A percentile compares a stretch with the other conserved stretches of the same genome.
Conservation (phyloP, 1,140 invertebrate genomes). For the Thaumetopoea pityocampa region DNA sequence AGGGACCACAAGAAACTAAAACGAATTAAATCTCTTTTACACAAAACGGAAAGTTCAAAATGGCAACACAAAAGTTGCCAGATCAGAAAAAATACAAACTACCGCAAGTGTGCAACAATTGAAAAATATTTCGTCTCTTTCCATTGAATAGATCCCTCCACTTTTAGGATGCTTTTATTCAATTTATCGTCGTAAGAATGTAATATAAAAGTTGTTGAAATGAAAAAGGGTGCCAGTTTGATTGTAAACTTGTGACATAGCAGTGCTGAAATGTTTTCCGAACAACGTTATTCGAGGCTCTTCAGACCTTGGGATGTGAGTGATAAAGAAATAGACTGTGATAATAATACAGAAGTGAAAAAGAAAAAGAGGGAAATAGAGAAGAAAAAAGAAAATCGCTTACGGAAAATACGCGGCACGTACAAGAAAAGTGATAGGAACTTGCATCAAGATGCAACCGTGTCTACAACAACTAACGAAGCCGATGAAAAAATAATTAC, state of each 20-base stretch:
- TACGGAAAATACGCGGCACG: conserved; percentile 64
- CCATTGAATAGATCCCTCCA: conserved; percentile 69
- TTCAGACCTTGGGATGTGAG: conserved; percentile 72
- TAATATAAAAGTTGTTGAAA: conserved; percentile 72
- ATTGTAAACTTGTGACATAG: conserved; percentile 43
- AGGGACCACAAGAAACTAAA: conserved; percentile 15
- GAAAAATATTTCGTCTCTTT: conserved; percentile 73
- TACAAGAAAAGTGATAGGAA: conserved; percentile 47
- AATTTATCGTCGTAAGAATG: conserved; percentile 74
- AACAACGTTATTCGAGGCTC: conserved; percentile 56
- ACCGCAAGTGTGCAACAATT: conserved; percentile 68
- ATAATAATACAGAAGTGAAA: conserved; percentile 27
- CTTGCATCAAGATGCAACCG: conserved; percentile 71
- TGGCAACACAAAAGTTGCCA: not conserved
- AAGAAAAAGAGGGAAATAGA: conserved; percentile 42
- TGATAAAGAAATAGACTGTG: conserved; percentile 41
- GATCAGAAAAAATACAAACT: conserved; percentile 16
- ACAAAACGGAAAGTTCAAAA: conserved; percentile 18
- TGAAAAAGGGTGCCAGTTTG: conserved; percentile 63
- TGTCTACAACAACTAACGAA: conserved; percentile 73
- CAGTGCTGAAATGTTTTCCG: conserved; percentile 48
- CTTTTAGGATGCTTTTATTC: conserved; percentile 66
- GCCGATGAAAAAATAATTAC: conserved; percentile 30
- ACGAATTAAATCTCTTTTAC: conserved; percentile 18
- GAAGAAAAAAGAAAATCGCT: conserved; percentile 53